These are phyloP conservation scores for Ceratosolen solmsi DNA, from an alignment of 1,140 invertebrate genomes.

Conservation along the genomic window DNA sequence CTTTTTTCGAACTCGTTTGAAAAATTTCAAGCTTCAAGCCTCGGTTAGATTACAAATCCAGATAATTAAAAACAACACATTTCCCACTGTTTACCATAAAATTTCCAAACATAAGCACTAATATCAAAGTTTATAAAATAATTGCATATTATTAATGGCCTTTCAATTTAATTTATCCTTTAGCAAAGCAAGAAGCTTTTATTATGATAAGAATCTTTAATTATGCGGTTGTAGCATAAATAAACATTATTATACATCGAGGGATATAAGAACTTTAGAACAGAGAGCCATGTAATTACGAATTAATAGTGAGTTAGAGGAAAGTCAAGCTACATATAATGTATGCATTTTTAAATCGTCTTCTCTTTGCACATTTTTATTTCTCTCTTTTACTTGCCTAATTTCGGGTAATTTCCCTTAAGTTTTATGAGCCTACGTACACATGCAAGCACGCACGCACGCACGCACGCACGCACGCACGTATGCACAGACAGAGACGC, in stretches of 20 bases:
- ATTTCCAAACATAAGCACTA: not conserved
- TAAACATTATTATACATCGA: constrained; percentile 18
- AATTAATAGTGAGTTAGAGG: constrained; percentile 11
- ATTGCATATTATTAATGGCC: not conserved
- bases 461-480: no score
- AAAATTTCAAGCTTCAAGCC: not conserved
- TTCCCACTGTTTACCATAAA: not conserved
- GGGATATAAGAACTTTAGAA: constrained; percentile 20
- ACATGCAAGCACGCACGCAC: constrained; percentile 8
- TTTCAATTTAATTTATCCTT: not conserved
- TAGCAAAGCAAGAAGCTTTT: not conserved
- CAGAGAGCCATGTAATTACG: not conserved
- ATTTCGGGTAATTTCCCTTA: not conserved
- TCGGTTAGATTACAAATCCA: not conserved
- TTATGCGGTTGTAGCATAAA: not conserved
- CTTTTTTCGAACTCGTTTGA: not conserved
- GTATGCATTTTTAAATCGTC: not conserved
- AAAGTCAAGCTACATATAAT: constrained; percentile 24
- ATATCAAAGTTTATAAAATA: not conserved
- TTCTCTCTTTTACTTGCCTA: not conserved
- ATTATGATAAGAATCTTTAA: constrained; percentile 1
- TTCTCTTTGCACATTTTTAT: not conserved
- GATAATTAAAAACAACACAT: not conserved
- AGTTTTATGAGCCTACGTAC: constrained; percentile 10
- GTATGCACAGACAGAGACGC: no score